A percentile compares a stretch with the other conserved stretches of the same genome.
These are phyloP conservation scores for Acromyrmex charruanus DNA, from an alignment of 1,140 invertebrate species.

Conservation along the genomic window DNA sequence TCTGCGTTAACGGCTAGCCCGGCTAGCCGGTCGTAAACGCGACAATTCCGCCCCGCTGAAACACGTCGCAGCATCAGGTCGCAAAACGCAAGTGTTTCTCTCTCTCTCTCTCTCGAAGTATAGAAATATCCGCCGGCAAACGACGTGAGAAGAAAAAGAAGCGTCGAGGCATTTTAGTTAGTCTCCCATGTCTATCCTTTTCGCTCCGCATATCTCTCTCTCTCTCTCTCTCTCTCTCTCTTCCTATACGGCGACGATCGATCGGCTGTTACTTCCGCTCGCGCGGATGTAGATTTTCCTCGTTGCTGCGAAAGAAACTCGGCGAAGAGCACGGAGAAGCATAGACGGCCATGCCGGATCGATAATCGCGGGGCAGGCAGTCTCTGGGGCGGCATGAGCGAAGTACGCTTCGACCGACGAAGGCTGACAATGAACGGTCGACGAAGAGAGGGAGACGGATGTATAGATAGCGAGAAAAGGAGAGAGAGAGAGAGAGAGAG, in stretches of 20 bases:
- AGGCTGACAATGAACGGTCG: slow-evolving; percentile 35
- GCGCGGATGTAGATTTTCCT: slow-evolving; percentile 45
- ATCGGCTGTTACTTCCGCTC: slow-evolving; percentile 47
- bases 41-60: neutral
- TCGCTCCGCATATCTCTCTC: neutral
- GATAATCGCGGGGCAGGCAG: slow-evolving; percentile 34
- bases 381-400: slow-evolving; percentile 41
- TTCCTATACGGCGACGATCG: slow-evolving; percentile 28
- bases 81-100: too few species aligned
- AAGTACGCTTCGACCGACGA: slow-evolving; percentile 35
- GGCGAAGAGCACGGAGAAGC: slow-evolving; percentile 16
- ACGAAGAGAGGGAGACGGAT: slow-evolving; percentile 29
- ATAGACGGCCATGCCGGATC: slow-evolving; percentile 37
- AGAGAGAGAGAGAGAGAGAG: neutral
- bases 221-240: slow-evolving; percentile 25
- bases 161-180: slow-evolving; percentile 6
- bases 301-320: slow-evolving; percentile 21
- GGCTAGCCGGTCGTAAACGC: slow-evolving; percentile 8
- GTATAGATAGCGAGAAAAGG: slow-evolving; percentile 17
- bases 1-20: slow-evolving; percentile 13
- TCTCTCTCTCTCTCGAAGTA: neutral
- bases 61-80: too few species aligned
- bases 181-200: neutral
- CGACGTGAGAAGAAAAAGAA: neutral
- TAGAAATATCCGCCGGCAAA: slow-evolving; percentile 13